Evolutionary conservation across 1,140 invertebrate genomes (phyloP).

Genomic region (Drosophila athabasca): DNA sequence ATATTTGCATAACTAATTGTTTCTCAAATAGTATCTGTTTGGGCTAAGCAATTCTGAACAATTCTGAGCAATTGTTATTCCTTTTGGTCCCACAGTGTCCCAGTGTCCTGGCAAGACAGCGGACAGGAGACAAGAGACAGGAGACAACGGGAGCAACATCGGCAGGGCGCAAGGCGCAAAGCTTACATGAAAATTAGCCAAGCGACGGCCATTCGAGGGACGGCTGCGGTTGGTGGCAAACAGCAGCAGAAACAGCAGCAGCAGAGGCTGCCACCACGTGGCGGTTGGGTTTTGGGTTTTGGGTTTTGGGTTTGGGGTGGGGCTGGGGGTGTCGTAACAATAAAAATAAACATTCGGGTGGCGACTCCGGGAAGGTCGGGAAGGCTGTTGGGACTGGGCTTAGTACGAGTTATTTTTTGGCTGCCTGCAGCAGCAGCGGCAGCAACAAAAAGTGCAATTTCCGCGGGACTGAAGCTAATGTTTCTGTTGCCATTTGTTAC

Average conservation of each 20-base stretch:
- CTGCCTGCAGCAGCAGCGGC: conserved; percentile 9
- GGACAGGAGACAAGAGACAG: background rate
- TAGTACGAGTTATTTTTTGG: conserved; percentile 19
- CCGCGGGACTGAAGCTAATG: too few relatives aligned
- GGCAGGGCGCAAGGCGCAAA: conserved; percentile 57
- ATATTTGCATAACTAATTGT: too few relatives aligned
- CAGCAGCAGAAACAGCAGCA: too few relatives aligned
- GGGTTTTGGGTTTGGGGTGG: too few relatives aligned
- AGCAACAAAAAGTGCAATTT: background rate
- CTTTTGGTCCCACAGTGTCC: conserved; percentile 28
- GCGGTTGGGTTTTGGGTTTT: background rate
- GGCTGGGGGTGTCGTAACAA: too few relatives aligned
- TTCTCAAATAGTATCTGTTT: too few relatives aligned
- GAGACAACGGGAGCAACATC: conserved; percentile 12
- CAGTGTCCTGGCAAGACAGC: conserved; percentile 44
- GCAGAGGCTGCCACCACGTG: background rate
- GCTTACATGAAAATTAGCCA: conserved; percentile 73
- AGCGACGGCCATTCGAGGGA: conserved; percentile 22
- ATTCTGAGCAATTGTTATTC: too few relatives aligned
- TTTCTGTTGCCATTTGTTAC: too few relatives aligned
- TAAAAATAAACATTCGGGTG: conserved; percentile 73
- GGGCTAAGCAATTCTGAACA: too few relatives aligned
- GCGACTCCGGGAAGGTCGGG: too few relatives aligned
- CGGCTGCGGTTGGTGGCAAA: conserved; percentile 43
- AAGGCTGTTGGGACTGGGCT: too few relatives aligned